Conservation (phyloP, 2,113 vertebrate species). For the Ornithorhynchus anatinus region DNA sequence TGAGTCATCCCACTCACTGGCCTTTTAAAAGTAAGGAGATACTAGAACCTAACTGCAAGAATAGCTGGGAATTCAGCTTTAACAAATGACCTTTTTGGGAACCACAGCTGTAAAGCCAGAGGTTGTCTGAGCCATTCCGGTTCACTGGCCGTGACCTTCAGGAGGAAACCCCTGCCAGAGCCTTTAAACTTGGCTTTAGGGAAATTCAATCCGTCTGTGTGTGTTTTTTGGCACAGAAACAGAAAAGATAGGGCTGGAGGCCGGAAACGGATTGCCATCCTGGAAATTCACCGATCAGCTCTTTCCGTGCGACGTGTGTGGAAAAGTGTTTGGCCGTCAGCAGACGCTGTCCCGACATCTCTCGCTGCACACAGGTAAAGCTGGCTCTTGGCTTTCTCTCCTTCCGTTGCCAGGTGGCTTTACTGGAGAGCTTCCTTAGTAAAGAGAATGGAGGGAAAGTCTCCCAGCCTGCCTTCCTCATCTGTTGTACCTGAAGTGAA, state of each 20-base stretch:
- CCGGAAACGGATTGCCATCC: conserved; percentile 85
- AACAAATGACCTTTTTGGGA: background rate
- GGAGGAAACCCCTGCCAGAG: background rate
- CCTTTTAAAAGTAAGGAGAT: no score
- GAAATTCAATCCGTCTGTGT: background rate
- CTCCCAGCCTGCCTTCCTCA: background rate
- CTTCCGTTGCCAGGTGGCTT: background rate
- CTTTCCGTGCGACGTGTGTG: conserved; percentile 92
- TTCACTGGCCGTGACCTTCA: background rate
- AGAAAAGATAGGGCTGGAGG: conserved; percentile 85
- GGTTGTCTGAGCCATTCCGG: background rate
- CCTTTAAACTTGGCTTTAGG: background rate
- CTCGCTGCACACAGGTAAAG: conserved; percentile 94
- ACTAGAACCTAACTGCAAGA: no score
- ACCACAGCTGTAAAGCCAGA: background rate
- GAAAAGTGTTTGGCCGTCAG: conserved; percentile 96
- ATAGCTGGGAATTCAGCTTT: no score
- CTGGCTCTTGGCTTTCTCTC: rapidly evolving
- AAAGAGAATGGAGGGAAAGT: background rate
- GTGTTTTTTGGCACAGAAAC: conserved; percentile 73
- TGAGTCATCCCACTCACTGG: no score
- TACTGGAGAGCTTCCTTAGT: background rate
- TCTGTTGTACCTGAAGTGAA: background rate
- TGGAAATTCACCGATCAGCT: conserved; percentile 95
- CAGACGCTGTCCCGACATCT: conserved; percentile 96